Evolutionary conservation across 2,888 invertebrate genomes (phyloP), one percentile per base, ranked within the genome.

Genomic region (Perizoma affinitatum): DNA sequence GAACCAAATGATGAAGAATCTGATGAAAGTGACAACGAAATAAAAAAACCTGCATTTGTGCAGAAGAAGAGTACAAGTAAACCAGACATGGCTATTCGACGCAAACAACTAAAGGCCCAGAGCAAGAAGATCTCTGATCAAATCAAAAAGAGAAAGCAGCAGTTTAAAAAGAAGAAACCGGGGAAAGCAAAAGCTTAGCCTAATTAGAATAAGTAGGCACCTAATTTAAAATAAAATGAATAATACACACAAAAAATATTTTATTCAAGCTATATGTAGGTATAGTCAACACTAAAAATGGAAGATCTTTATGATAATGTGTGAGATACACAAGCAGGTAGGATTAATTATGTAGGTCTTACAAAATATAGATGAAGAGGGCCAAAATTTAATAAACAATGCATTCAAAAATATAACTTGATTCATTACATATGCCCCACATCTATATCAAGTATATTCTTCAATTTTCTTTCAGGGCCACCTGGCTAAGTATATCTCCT

Each of bases 21-120:
- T 43, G 76, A 70, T 41, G 78, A 77, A 52, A 64, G 66, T 40
- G 75, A 79, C 67, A 61, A 58, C 61, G 67, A 73, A 66, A 60
- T 49, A 8, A 61, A 61, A 35, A 82, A 80, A 64, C 76, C 81
- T 42, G 61, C 63, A 38, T 77, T 83, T 54, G 78, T 72, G 53
- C 80, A 82, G 67, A 88, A 82, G 68, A 80, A 82, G 63, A 61
- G 79, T 50, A 83, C 87, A 75, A 81, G 81, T 54, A 85, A 82
- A 64, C 88, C 92, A 34, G 86, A 90, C 63, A 90, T 88, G 79
- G 86, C 89, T 0, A 93, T 92, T 33, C 78, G 92, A 66, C 83
- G 92, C 9, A 93, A 93, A 74, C 92, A 92, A 67, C 82, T 92
- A 1, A 91, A 87, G 71, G 89, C 88, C 5, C 90, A 91, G 66